Evolutionary conservation across 2,113 vertebrate species (phyloP).

Genomic region (Trachemys scripta): DNA sequence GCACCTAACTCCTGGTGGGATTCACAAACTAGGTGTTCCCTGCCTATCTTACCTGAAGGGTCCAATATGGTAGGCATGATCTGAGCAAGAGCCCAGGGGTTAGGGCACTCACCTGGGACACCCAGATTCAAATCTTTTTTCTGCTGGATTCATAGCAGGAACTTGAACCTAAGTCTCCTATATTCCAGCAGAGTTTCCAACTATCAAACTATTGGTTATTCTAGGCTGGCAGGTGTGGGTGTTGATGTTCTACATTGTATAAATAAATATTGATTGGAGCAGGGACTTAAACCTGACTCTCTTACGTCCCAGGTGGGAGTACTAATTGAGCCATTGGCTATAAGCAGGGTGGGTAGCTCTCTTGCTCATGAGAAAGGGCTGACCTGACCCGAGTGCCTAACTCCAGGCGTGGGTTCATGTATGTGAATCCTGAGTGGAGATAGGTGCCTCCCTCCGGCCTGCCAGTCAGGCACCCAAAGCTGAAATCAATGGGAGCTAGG

Average conservation of each 20-base stretch:
- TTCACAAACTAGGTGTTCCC: fast-evolving
- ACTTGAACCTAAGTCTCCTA: not conserved
- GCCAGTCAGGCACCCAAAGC: too few species aligned
- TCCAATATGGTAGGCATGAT: not conserved
- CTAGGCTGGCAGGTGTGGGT: not conserved
- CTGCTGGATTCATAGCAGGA: not conserved
- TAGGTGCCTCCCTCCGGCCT: too few species aligned
- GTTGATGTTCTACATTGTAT: not conserved
- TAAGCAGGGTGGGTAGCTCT: too few species aligned
- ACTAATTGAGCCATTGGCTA: not conserved
- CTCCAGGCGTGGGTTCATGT: not conserved
- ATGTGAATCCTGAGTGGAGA: not conserved
- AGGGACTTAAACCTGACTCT: not conserved
- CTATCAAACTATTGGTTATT: not conserved
- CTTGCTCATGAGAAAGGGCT: not conserved
- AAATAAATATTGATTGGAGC: not conserved
- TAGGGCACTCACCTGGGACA: not conserved
- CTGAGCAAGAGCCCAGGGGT: not conserved
- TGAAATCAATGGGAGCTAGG: too few species aligned
- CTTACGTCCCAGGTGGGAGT: not conserved
- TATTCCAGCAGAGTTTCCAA: not conserved
- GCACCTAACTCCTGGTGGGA: not conserved
- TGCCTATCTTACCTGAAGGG: not conserved
- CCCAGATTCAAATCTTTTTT: not conserved
- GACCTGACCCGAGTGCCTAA: not conserved